Evolutionary conservation across 2,888 invertebrate genomes (phyloP).

Genomic region (Drosophila mercatorum): DNA sequence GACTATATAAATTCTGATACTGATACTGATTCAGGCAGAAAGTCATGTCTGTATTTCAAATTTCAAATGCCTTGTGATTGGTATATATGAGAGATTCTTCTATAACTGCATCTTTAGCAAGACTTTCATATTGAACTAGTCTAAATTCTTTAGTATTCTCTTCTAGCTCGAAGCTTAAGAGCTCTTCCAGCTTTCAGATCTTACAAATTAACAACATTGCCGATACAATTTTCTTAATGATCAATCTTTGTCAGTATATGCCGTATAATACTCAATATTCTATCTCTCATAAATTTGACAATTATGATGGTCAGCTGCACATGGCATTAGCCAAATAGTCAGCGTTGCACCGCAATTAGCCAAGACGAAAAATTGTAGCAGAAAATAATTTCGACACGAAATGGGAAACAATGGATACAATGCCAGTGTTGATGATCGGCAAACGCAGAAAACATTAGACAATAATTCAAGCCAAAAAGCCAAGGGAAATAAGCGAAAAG

Average conservation of each 20-base stretch:
- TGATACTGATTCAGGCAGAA: too few relatives aligned
- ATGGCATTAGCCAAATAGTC: slow-evolving; percentile 47
- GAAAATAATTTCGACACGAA: slow-evolving; percentile 63
- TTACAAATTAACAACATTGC: neutral
- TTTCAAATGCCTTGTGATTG: too few relatives aligned
- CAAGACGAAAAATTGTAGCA: slow-evolving; percentile 44
- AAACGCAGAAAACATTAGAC: slow-evolving; percentile 26
- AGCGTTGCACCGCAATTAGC: slow-evolving; percentile 62
- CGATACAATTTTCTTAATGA: neutral
- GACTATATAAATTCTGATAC: neutral
- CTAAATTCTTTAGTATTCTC: too few relatives aligned
- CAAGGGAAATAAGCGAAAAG: slow-evolving; percentile 22
- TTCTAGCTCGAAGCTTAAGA: too few relatives aligned
- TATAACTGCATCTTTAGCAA: too few relatives aligned
- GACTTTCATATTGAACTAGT: too few relatives aligned
- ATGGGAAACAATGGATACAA: slow-evolving; percentile 53
- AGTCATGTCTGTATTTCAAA: too few relatives aligned
- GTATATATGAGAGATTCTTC: too few relatives aligned
- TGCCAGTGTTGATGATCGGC: slow-evolving; percentile 23
- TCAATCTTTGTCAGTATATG: neutral
- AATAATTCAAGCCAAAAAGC: slow-evolving; percentile 41
- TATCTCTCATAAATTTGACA: slow-evolving; percentile 7
- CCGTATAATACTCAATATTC: neutral
- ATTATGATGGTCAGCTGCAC: slow-evolving; percentile 59
- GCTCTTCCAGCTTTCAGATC: neutral